phyloP scores from a whole-genome alignment of 1,140 invertebrate species.

The Araneus ventricosus region DNA sequence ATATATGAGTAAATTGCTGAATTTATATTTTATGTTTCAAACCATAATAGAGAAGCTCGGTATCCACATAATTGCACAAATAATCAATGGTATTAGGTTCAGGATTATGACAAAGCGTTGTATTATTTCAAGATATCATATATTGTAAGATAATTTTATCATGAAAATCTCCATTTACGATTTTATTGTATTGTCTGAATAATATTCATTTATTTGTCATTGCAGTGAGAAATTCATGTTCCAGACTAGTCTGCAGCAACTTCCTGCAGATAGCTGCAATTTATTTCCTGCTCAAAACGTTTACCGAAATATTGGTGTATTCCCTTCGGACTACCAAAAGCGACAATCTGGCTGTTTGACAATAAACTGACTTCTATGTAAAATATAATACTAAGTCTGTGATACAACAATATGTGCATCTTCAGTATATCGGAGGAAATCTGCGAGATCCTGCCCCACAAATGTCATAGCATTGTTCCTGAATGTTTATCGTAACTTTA shows the following conservation, averaged over 20 bases:
- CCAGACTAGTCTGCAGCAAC: neutral
- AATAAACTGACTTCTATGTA: neutral
- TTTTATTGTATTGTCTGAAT: too few species aligned
- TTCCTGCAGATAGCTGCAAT: neutral
- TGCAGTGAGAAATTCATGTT: constrained; percentile 16
- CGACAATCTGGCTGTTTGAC: neutral
- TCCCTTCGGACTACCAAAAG: neutral
- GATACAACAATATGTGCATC: constrained; percentile 66
- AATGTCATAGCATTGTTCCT: constrained; percentile 53
- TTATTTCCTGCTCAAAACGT: constrained; percentile 41
- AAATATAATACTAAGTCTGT: constrained; percentile 29
- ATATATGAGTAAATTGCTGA: too few species aligned
- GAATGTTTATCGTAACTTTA: constrained; percentile 12
- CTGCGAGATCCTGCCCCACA: neutral
- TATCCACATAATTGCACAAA: too few species aligned
- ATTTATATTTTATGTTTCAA: too few species aligned
- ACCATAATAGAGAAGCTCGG: too few species aligned
- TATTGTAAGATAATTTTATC: too few species aligned
- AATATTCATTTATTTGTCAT: neutral
- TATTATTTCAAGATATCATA: too few species aligned
- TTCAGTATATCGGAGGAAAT: constrained; percentile 5
- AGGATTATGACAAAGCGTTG: too few species aligned
- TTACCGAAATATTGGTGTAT: neutral
- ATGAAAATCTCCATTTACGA: too few species aligned
- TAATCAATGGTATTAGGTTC: too few species aligned